Base-by-base conservation (phyloP, 92 coral and sea anemone genomes). In the Epizoanthus fatuus region DNA sequence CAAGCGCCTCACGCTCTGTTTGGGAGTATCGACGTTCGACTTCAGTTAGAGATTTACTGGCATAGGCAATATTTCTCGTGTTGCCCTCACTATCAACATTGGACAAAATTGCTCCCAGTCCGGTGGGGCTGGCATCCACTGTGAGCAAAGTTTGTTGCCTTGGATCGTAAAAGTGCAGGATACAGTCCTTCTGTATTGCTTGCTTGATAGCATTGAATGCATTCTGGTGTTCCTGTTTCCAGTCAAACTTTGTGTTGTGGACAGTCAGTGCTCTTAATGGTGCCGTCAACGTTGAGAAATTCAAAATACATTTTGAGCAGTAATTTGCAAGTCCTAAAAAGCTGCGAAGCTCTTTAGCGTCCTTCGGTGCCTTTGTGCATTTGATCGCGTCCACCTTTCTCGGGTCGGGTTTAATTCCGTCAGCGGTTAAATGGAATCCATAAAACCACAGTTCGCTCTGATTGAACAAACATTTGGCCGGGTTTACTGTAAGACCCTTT, bases 41-140 rank as follows among this genome's bases (percentile, higher is more conserved):
- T 40, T 52, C 53, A 51, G 72, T 69, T 0, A 69, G 83, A 3
- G 83, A 87, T 17, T 63, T 44, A 22, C 87, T 81, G 37, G 86
- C 91, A 72, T 80, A 87, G 40, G 91, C 91, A 2, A 80, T 86
- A 80, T 87, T 81, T 16, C 72, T 14, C 15, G 67, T 9, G 25
- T 84, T 72, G 22, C 74, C 81, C 15, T 37, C 54, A 15, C 71
- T 0, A 53, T 72, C 81, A 4, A 84, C 73, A 45, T 84, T 84
- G 7, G 88, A 84, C n/a, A 84, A 37, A 51, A 80, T 80, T 10
- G 85, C 91, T 6, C 79, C 91, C 42, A 87, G 47, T 15, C 79
- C 73, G 0, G 25, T 32, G 19, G 84, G 84, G 37, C 84, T 79
- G 47, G 72, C 77, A 20, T 81, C 86, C 15, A 81, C 65, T 9